Percentiles rank a stretch among this genome's conserved stretches.
These are phyloP conservation scores for Scomber scombrus DNA, from an alignment of 2,113 vertebrate species.

Conservation along the genomic window DNA sequence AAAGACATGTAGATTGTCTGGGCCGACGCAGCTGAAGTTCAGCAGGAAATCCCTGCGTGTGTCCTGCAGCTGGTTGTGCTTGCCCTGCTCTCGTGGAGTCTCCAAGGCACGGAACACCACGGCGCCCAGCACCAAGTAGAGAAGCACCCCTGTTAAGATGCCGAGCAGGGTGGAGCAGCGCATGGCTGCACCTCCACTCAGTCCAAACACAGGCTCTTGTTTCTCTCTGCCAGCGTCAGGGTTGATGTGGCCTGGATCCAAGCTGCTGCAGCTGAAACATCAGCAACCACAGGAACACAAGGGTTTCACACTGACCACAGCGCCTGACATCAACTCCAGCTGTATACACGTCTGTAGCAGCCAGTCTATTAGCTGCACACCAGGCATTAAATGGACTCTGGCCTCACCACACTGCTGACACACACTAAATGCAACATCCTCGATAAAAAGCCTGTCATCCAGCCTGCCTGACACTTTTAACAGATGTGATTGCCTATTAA, in stretches of 20 bases:
- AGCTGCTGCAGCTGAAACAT: conserved; percentile 75
- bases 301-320: conserved; percentile 33
- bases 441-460: conserved; percentile 3
- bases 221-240: conserved; percentile 49
- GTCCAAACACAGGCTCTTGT: conserved; percentile 54
- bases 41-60: conserved; percentile 81
- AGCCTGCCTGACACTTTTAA: neutral
- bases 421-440: conserved; percentile 40
- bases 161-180: conserved; percentile 88
- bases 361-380: conserved; percentile 36
- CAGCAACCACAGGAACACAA: conserved; percentile 43
- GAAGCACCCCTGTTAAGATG: conserved; percentile 86
- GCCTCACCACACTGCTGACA: conserved; percentile 60
- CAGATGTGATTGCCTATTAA: conserved; percentile 4
- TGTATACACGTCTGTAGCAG: conserved; percentile 26
- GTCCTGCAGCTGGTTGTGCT: conserved; percentile 76
- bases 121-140: conserved; percentile 91
- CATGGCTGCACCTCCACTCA: conserved; percentile 81
- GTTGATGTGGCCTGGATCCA: conserved; percentile 56
- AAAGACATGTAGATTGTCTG: conserved; percentile 79
- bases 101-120: conserved; percentile 90
- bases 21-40: conserved; percentile 84
- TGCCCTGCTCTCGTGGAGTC: conserved; percentile 81
- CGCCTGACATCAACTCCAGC: neutral
- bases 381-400: conserved; percentile 56